These are phyloP conservation scores for Isurus oxyrinchus DNA, from an alignment of 2,113 vertebrate species.

Conservation along the genomic window DNA sequence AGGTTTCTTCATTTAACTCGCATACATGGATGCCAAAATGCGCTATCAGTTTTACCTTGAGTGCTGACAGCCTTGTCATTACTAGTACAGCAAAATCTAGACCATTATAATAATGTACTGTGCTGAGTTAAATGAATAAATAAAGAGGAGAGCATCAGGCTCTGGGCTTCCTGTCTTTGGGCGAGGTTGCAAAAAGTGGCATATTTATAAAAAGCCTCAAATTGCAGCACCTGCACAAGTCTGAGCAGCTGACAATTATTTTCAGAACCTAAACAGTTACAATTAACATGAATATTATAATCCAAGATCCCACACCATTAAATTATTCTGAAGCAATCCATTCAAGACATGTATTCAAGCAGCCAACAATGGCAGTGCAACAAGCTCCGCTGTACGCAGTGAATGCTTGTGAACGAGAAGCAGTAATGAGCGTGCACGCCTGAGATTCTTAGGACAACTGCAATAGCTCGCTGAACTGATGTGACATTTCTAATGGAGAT, in stretches of 20 bases:
- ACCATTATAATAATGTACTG: too few relatives aligned
- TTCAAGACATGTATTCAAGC: neutral
- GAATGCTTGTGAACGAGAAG: neutral
- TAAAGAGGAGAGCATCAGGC: neutral
- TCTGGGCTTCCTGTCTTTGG: neutral
- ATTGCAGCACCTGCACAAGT: neutral
- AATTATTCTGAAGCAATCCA: neutral
- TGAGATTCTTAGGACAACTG: neutral
- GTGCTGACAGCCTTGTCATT: neutral
- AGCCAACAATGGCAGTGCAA: conserved; percentile 22
- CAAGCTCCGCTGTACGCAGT: neutral
- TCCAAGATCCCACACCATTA: neutral
- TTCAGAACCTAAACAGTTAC: conserved; percentile 8
- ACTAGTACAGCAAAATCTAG: neutral
- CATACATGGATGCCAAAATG: neutral
- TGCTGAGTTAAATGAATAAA: neutral
- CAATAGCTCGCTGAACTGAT: neutral
- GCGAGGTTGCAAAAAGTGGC: neutral
- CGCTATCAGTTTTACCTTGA: neutral
- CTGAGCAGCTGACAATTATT: neutral
- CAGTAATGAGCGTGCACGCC: conserved; percentile 2
- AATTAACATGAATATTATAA: conserved; percentile 26
- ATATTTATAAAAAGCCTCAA: neutral
- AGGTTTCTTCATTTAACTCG: neutral
- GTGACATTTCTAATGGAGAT: conserved; percentile 19